Percentiles rank a stretch among this genome's conserved stretches.
phyloP scores from a whole-genome alignment of 2,797 vertebrate species.

The Danio jaintianensis region DNA sequence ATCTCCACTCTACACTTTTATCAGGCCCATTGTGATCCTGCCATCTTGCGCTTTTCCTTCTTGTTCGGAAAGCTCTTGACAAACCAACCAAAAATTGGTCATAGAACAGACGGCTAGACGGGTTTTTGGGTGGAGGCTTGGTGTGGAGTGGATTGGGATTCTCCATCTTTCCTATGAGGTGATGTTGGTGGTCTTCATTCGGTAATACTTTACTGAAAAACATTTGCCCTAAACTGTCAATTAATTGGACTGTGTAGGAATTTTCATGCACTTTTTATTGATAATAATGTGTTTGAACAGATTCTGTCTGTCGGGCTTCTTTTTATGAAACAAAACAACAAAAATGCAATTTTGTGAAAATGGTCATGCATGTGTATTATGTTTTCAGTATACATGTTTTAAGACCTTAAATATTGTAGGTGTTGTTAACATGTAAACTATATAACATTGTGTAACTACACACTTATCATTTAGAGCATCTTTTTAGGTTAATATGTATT shows the following conservation, averaged over 20 bases:
- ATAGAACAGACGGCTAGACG: conserved; percentile 22
- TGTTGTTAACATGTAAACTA: too few relatives aligned
- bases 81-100: conserved; percentile 45
- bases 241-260: not conserved
- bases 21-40: conserved; percentile 58
- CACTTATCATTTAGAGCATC: too few relatives aligned
- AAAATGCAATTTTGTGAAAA: too few relatives aligned
- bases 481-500: too few relatives aligned
- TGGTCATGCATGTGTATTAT: too few relatives aligned
- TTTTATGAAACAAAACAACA: too few relatives aligned
- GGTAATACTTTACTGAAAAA: not conserved
- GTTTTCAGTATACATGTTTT: too few relatives aligned
- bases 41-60: conserved; percentile 52
- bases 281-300: too few relatives aligned
- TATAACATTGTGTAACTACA: too few relatives aligned
- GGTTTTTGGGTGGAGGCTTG: conserved; percentile 25
- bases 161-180: conserved; percentile 12
- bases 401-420: too few relatives aligned
- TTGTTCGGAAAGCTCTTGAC: conserved; percentile 42
- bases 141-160: not conserved
- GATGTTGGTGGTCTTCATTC: not conserved
- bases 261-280: too few relatives aligned
- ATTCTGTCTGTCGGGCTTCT: too few relatives aligned
- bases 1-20: conserved; percentile 61
- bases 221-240: not conserved